phyloP scores from a whole-genome alignment of 2,888 invertebrate genomes.

The Ectemnius cavifrons region DNA sequence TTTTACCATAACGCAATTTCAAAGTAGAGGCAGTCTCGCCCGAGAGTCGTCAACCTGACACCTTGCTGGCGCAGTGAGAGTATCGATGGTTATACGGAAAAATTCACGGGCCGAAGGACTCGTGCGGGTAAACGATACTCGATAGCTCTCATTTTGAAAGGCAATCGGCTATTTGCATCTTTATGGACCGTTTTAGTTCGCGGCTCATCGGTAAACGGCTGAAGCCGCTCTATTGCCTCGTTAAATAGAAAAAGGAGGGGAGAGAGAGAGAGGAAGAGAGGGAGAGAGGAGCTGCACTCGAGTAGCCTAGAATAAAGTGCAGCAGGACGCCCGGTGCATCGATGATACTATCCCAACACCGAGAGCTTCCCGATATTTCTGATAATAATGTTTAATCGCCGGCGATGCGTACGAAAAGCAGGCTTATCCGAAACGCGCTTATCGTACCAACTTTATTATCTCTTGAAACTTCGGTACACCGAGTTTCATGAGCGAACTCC shows the following conservation, averaged over 20 bases:
- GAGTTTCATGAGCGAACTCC: neutral
- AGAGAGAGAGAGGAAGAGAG: neutral
- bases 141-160: constrained; percentile 58
- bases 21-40: too few relatives aligned
- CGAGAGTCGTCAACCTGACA: too few relatives aligned
- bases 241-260: constrained; percentile 4
- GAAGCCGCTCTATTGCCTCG: constrained; percentile 39
- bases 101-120: constrained; percentile 30
- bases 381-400: neutral
- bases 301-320: neutral
- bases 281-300: constrained; percentile 1
- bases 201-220: constrained; percentile 30
- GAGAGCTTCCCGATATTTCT: neutral
- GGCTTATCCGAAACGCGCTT: neutral
- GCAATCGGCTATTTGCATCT: constrained; percentile 65
- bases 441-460: neutral
- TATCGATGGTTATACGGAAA: constrained; percentile 3
- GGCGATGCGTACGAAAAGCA: neutral
- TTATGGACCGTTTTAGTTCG: constrained; percentile 61
- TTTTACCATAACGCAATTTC: too few relatives aligned
- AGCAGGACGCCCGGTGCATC: neutral
- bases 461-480: neutral
- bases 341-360: neutral
- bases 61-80: constrained; percentile 13
- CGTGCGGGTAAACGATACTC: constrained; percentile 40